Percentiles rank a stretch among this genome's conserved stretches.
These are phyloP conservation scores for Mylabris phalerata DNA, from an alignment of 1,140 invertebrate genomes.

Conservation along the genomic window DNA sequence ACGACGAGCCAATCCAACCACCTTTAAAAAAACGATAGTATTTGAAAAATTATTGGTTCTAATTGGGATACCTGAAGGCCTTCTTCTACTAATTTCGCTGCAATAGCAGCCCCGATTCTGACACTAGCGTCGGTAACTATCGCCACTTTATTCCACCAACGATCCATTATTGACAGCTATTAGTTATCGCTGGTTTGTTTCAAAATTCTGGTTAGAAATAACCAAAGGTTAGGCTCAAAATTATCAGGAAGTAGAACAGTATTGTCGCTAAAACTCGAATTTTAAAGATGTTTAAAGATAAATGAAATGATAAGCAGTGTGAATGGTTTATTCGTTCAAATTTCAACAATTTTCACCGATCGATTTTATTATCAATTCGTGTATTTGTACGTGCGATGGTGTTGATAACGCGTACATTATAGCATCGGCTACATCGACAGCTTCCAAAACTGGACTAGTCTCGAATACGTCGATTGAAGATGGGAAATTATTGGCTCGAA, in stretches of 20 bases:
- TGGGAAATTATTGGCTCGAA: neutral
- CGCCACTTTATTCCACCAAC: constrained; percentile 32
- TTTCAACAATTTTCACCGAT: no score
- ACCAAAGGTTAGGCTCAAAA: neutral
- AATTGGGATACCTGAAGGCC: no score
- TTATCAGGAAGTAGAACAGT: neutral
- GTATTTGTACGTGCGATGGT: constrained; percentile 55
- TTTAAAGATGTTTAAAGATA: no score
- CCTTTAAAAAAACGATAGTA: constrained; percentile 28
- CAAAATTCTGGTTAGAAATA: neutral
- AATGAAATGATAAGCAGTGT: no score
- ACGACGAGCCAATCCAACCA: constrained; percentile 63
- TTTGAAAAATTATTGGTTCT: no score
- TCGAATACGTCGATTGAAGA: constrained; percentile 12
- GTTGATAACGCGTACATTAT: constrained; percentile 52
- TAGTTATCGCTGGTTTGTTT: neutral
- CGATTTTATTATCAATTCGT: constrained; percentile 9
- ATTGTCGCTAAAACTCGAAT: neutral
- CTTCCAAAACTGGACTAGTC: constrained; percentile 33
- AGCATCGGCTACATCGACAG: constrained; percentile 49
- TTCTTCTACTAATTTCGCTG: no score
- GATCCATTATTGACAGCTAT: constrained; percentile 19
- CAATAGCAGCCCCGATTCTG: no score
- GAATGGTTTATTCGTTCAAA: no score
- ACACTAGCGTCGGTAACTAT: no score